These are phyloP conservation scores for Anguilla anguilla DNA, from an alignment of 2,797 vertebrate genomes.

Conservation along the genomic window DNA sequence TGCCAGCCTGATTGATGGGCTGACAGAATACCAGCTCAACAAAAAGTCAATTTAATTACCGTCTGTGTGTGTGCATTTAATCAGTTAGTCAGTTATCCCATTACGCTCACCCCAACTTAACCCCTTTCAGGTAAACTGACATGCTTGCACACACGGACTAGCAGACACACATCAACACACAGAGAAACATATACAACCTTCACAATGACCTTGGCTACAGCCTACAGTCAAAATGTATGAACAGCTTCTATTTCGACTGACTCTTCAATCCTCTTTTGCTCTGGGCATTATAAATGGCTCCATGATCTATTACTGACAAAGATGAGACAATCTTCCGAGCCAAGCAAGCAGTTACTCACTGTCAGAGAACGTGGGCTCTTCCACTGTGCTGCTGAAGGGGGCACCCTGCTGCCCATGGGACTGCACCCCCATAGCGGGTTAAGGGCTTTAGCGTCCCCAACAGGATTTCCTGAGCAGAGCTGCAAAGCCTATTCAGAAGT, in stretches of 20 bases:
- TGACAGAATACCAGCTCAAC: not conserved
- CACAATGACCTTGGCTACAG: not conserved
- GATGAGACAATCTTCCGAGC: too few relatives aligned
- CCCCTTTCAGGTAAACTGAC: not conserved
- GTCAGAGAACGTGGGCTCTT: constrained; percentile 87
- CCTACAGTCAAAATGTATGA: not conserved
- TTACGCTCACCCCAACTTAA: not conserved
- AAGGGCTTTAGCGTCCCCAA: constrained; percentile 89
- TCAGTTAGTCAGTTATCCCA: not conserved
- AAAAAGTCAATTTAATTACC: not conserved
- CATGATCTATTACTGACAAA: not conserved
- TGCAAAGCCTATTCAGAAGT: constrained; percentile 56
- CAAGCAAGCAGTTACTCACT: constrained; percentile 73
- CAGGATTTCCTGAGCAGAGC: constrained; percentile 88
- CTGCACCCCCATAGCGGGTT: constrained; percentile 94
- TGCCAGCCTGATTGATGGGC: not conserved
- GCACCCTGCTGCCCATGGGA: constrained; percentile 86
- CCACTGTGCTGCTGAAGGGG: constrained; percentile 87
- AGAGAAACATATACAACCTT: not conserved
- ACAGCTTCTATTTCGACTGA: not conserved
- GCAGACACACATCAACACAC: not conserved
- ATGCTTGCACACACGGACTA: not conserved
- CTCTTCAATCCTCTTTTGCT: not conserved
- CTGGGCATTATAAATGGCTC: not conserved
- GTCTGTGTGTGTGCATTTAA: not conserved